Evolutionary conservation across 2,797 vertebrate genomes (phyloP).

Genomic region (Aeoliscus strigatus): DNA sequence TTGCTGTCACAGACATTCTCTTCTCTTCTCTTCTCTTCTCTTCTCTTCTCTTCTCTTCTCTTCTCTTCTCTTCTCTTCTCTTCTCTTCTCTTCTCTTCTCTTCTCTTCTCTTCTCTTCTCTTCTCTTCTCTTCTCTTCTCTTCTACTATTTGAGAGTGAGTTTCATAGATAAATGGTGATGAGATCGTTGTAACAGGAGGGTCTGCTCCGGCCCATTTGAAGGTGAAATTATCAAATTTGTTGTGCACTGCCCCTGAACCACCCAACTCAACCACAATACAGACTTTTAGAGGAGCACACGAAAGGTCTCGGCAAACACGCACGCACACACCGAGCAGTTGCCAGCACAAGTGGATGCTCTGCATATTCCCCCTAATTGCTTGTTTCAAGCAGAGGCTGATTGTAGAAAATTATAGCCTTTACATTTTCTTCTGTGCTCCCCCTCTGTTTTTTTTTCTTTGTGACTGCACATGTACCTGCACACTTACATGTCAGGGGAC

Average conservation of each 20-base stretch:
- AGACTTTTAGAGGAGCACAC: conserved; percentile 78
- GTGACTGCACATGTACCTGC: conserved; percentile 36
- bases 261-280: conserved; percentile 75
- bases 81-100: too few relatives aligned
- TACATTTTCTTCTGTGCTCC: conserved; percentile 42
- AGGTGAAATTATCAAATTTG: conserved; percentile 89
- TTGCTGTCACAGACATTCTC: too few relatives aligned
- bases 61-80: too few relatives aligned
- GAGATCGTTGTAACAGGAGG: conserved; percentile 24
- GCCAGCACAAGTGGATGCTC: conserved; percentile 74
- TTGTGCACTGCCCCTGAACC: conserved; percentile 85
- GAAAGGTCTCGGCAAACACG: conserved; percentile 68
- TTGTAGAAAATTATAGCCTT: conserved; percentile 94
- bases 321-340: conserved; percentile 54
- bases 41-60: too few relatives aligned
- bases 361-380: conserved; percentile 87
- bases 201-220: conserved; percentile 86
- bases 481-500: conserved; percentile 18
- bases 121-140: too few relatives aligned
- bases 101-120: too few relatives aligned
- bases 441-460: conserved; percentile 41
- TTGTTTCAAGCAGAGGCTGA: conserved; percentile 87
- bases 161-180: conserved; percentile 4
- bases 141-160: conserved; percentile 5
- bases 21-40: too few relatives aligned